These are phyloP conservation scores for Mystacornis crossleyi DNA, from an alignment of 2,113 vertebrate genomes.

Conservation along the genomic window DNA sequence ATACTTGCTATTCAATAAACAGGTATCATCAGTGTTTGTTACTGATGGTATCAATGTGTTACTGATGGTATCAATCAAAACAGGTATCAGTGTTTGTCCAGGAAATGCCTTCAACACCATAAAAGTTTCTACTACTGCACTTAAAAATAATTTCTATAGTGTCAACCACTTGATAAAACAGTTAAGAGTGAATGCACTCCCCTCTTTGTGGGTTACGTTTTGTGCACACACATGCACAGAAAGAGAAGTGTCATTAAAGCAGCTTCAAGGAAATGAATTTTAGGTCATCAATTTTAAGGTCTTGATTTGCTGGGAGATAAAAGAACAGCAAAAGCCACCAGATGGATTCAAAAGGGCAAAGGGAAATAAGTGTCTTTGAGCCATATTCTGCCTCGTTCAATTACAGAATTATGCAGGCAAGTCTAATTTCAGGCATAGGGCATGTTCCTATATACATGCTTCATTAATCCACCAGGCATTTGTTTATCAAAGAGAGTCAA, in stretches of 20 bases:
- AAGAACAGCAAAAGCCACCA: constrained; percentile 34
- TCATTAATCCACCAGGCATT: not conserved
- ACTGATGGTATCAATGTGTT: too few species aligned
- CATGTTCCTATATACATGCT: not conserved
- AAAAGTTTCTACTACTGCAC: not conserved
- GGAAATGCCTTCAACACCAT: not conserved
- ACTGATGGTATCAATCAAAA: too few species aligned
- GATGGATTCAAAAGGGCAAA: constrained; percentile 28
- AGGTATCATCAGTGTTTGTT: not conserved
- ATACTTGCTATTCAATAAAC: not conserved
- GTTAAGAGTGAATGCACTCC: not conserved
- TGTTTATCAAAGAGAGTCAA: not conserved
- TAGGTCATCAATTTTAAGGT: constrained; percentile 31
- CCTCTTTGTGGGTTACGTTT: not conserved
- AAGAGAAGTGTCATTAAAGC: not conserved
- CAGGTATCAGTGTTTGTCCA: not conserved
- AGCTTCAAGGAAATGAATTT: constrained; percentile 33
- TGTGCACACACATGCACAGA: not conserved
- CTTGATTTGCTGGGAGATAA: constrained; percentile 33
- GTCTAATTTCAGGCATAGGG: not conserved
- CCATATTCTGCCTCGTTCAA: not conserved
- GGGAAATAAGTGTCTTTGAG: constrained; percentile 15
- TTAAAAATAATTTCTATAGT: not conserved
- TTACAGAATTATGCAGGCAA: not conserved
- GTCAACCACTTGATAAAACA: not conserved